Base-by-base conservation (phyloP, 2,797 vertebrate species). In the Myoxocephalus aenaeus region DNA sequence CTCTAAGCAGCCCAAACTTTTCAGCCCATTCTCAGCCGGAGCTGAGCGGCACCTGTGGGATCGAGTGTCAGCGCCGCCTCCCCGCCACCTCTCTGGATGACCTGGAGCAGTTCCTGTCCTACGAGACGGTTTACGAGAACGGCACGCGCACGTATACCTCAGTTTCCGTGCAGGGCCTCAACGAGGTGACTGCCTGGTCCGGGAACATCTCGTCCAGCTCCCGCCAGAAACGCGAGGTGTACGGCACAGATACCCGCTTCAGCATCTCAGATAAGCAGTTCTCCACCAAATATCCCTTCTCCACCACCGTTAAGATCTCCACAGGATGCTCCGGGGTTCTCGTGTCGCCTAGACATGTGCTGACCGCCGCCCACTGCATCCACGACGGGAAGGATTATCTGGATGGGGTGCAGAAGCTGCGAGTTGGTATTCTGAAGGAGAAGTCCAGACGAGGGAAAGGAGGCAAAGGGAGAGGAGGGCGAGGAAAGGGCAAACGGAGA, bases 321-420 rank as follows among this genome's bases (percentile, higher is more conserved):
- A 99, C 97, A 0, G 98, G 98, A 73, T 99, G 98, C 79, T 99
- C 97, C 0, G 98, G 98, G 0, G 92, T 97, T 42, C 96, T 99
- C 0, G 74, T 99, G 58, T 99, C 98, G 18, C 96, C 96, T 1
- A 97, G 81, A 66, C 98, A 99, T 0, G 98, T 99, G 29, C 93
- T 99, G 15, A 99, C 98, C 0, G 98, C 98, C 0, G 98, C 98
- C 44, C 98, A 99, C 92, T 99, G 98, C 46, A 92, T 99, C 71
- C 98, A 99, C 4, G 91, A 99, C 0, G 98, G 98, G 7, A 95
- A 90, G 67, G 97, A 98, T 85, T 99, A 99, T 13, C 86, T 99
- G 1, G 96, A 95, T 32, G 97, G 97, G 32, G 96, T 91, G 63
- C 95, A 94, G 75, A 98, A 96, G 72, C 94, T 99, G 25, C 94